Evolutionary conservation across 2,113 vertebrate genomes (phyloP).

Genomic region (Hyla sarda): DNA sequence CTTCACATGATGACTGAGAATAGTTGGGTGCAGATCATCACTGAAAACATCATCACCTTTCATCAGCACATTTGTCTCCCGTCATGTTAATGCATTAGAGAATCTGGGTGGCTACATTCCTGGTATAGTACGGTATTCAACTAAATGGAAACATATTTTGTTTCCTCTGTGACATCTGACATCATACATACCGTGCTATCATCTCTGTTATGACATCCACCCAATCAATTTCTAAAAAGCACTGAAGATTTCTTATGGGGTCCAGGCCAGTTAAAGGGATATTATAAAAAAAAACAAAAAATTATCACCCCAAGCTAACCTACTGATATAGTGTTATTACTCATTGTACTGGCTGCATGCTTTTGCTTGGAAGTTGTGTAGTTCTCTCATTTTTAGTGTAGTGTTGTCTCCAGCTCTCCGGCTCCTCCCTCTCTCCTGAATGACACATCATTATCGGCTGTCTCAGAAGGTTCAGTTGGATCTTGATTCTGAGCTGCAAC

Average conservation of each 20-base stretch:
- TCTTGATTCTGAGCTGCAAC: no score
- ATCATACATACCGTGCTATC: neutral
- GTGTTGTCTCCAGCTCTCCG: no score
- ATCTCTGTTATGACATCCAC: neutral
- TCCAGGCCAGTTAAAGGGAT: no score
- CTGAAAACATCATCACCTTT: neutral
- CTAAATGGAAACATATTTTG: neutral
- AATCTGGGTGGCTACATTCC: slow-evolving; percentile 10
- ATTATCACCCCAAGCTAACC: no score
- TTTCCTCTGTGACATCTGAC: neutral
- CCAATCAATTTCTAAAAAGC: neutral
- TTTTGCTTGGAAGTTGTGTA: no score
- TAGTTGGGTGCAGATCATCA: neutral
- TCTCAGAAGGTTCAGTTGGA: no score
- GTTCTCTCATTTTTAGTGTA: no score
- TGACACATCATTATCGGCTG: no score
- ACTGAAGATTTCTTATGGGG: neutral
- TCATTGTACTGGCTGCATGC: no score
- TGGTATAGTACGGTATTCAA: neutral
- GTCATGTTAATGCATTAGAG: neutral
- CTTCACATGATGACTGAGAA: neutral
- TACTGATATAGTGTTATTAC: no score
- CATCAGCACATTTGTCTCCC: neutral
- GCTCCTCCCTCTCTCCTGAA: no score
- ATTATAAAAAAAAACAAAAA: no score